Percentiles rank a stretch among this genome's conserved stretches.
These are phyloP conservation scores for Orientallactaga sibirica DNA, from an alignment of 2,797 vertebrate species.

Conservation along the genomic window DNA sequence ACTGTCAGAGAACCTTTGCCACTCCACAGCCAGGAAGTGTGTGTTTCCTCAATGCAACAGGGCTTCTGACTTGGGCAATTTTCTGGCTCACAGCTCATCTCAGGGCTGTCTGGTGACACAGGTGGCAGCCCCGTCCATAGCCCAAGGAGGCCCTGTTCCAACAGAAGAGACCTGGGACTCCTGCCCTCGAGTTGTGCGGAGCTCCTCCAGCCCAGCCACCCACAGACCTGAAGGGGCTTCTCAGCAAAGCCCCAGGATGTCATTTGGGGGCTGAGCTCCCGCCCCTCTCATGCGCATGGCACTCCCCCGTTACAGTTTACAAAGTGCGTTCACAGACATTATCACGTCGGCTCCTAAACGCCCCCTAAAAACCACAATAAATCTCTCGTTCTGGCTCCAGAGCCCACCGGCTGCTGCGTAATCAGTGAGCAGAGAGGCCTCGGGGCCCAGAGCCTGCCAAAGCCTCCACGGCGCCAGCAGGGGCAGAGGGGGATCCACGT, in stretches of 20 bases:
- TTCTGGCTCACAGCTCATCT: conserved; percentile 66
- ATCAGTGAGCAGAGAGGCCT: conserved; percentile 80
- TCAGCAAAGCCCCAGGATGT: conserved; percentile 42
- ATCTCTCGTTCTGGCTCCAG: conserved; percentile 80
- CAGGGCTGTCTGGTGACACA: conserved; percentile 60
- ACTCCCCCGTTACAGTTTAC: conserved; percentile 84
- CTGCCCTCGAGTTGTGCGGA: neutral
- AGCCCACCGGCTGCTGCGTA: conserved; percentile 82
- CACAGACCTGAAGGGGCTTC: conserved; percentile 47
- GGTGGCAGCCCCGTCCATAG: neutral
- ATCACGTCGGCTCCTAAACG: conserved; percentile 84
- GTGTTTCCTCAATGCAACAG: neutral
- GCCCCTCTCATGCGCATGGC: conserved; percentile 63
- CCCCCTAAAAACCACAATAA: conserved; percentile 85
- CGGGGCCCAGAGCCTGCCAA: conserved; percentile 78
- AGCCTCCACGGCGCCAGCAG: conserved; percentile 68
- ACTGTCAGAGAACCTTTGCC: neutral
- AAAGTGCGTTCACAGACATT: conserved; percentile 84
- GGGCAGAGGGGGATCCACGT: conserved; percentile 74
- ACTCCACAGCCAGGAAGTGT: neutral
- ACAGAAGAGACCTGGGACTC: conserved; percentile 4
- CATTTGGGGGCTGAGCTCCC: conserved; percentile 63
- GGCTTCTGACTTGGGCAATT: conserved; percentile 43
- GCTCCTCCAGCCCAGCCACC: conserved; percentile 54
- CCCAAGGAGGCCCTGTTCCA: conserved; percentile 28